Evolutionary conservation across 2,797 vertebrate species (phyloP).

Genomic region (Dermochelys coriacea): DNA sequence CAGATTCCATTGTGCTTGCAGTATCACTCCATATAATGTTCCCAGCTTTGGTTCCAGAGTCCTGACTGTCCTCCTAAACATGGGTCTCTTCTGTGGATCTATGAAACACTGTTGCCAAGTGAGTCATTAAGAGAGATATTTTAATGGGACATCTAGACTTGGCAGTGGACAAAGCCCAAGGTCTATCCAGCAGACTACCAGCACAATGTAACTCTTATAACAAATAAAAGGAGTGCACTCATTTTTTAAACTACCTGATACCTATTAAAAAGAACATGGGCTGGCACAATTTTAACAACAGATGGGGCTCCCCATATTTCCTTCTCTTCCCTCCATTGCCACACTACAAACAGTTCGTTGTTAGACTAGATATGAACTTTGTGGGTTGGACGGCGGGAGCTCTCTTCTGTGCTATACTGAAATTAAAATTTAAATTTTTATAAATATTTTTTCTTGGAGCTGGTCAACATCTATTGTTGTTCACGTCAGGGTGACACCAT

Average conservation of each 20-base stretch:
- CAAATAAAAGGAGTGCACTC: not conserved
- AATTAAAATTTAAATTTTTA: constrained; percentile 67
- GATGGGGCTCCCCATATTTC: constrained; percentile 17
- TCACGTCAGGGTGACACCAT: constrained; percentile 56
- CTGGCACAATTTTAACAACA: constrained; percentile 28
- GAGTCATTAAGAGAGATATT: not conserved
- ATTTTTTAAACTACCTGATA: not conserved
- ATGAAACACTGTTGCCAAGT: not conserved
- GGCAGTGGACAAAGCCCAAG: not conserved
- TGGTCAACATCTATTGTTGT: constrained; percentile 50
- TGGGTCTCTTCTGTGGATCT: not conserved
- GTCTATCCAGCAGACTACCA: not conserved
- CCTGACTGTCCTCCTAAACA: not conserved
- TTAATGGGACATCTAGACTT: not conserved
- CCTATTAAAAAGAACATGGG: constrained; percentile 1
- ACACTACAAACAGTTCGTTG: constrained; percentile 3
- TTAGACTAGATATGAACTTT: constrained; percentile 37
- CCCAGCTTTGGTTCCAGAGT: not conserved
- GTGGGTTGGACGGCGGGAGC: not conserved
- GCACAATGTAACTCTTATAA: not conserved
- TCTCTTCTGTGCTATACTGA: not conserved
- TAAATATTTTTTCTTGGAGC: constrained; percentile 59
- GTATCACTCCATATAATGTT: not conserved
- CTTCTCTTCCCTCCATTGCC: not conserved
- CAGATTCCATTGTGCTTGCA: not conserved